Percentiles rank a stretch among this genome's conserved stretches.
phyloP scores from a whole-genome alignment of 2,888 invertebrate species.

The Agrotis segetum region DNA sequence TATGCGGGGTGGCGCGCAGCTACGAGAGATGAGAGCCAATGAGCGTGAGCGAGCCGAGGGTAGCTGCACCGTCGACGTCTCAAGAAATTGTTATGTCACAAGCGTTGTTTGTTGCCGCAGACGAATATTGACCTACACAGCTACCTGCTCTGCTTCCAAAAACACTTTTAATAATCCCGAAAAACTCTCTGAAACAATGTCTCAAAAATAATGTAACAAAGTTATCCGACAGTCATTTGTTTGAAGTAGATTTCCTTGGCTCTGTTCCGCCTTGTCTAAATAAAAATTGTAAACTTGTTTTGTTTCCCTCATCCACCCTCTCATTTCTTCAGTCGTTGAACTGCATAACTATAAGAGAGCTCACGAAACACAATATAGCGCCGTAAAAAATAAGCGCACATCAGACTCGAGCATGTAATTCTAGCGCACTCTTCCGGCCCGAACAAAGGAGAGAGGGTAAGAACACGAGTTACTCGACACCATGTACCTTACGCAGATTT shows the following conservation, averaged over 20 bases:
- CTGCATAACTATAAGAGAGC: slow-evolving; percentile 87
- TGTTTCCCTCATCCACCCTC: slow-evolving; percentile 84
- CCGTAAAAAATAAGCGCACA: slow-evolving; percentile 91
- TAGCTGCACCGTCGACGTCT: slow-evolving; percentile 68
- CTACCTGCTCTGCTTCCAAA: slow-evolving; percentile 29
- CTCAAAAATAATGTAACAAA: slow-evolving; percentile 38
- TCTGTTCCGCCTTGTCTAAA: slow-evolving; percentile 75
- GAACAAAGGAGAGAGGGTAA: slow-evolving; percentile 91
- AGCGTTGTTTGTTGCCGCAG: slow-evolving; percentile 69
- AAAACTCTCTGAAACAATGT: slow-evolving; percentile 11
- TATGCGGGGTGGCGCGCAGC: slow-evolving; percentile 84
- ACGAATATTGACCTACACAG: slow-evolving; percentile 55
- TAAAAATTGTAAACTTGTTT: slow-evolving; percentile 85
- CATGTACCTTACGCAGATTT: slow-evolving; percentile 90
- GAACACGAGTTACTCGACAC: slow-evolving; percentile 91
- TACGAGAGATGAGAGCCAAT: slow-evolving; percentile 80
- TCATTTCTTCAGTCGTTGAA: slow-evolving; percentile 89
- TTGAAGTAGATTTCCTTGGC: slow-evolving; percentile 60
- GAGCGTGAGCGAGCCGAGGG: slow-evolving; percentile 67
- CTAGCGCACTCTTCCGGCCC: slow-evolving; percentile 91
- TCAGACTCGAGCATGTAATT: slow-evolving; percentile 91
- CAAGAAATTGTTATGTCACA: slow-evolving; percentile 72
- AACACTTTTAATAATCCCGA: slow-evolving; percentile 32
- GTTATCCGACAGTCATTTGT: slow-evolving; percentile 51
- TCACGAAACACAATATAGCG: slow-evolving; percentile 89